Evolutionary conservation across 2,113 vertebrate genomes (phyloP).

Genomic region (Callocephalon fimbriatum): DNA sequence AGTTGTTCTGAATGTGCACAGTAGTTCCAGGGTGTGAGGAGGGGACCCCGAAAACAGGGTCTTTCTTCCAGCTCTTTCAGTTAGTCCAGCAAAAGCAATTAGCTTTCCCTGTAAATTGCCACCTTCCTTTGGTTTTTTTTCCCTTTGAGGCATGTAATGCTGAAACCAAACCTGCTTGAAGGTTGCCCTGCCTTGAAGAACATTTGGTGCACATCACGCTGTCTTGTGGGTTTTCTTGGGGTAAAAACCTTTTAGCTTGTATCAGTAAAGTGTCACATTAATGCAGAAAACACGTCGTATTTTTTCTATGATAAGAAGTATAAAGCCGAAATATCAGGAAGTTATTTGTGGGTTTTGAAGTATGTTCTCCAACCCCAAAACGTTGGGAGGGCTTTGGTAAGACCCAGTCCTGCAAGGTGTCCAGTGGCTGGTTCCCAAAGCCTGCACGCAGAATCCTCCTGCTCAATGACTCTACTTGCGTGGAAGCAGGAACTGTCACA

Average conservation of each 20-base stretch:
- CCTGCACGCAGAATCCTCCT: background rate
- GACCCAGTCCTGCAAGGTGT: background rate
- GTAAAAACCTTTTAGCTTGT: background rate
- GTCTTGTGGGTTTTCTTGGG: background rate
- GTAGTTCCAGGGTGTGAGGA: background rate
- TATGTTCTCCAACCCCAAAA: background rate
- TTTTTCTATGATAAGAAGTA: background rate
- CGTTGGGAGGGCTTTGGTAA: background rate
- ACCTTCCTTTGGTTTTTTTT: background rate
- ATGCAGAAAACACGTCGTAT: background rate
- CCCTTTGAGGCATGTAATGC: background rate
- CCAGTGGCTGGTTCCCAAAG: background rate
- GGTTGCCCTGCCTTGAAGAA: background rate
- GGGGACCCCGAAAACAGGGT: background rate
- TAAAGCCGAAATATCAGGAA: background rate
- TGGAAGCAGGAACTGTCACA: background rate
- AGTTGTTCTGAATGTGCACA: background rate
- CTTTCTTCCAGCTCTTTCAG: background rate
- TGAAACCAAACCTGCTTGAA: background rate
- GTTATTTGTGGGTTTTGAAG: background rate
- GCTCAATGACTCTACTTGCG: background rate
- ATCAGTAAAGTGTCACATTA: background rate
- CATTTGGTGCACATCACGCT: background rate
- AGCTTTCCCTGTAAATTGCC: background rate
- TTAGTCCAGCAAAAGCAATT: background rate